Conservation (phyloP, 2,888 invertebrate species). For the Adineta ricciae region DNA sequence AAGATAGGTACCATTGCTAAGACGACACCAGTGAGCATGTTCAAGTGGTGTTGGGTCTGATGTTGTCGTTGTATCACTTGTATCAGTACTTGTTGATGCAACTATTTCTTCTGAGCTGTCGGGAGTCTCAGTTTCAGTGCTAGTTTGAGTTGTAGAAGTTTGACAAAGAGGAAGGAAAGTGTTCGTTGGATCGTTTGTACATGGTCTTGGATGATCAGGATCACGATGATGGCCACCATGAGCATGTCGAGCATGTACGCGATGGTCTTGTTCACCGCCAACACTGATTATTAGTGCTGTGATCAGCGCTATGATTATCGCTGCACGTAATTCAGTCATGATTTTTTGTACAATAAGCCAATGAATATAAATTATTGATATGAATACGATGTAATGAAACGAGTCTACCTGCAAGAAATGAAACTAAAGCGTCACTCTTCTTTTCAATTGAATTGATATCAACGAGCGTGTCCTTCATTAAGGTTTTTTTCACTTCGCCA, state of each 20-base stretch:
- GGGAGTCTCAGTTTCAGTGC: no score
- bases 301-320: background rate
- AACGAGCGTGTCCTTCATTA: background rate
- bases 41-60: background rate
- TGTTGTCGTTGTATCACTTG: no score
- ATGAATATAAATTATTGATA: background rate
- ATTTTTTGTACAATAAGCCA: background rate
- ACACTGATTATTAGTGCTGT: background rate
- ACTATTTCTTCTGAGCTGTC: no score
- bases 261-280: background rate
- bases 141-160: no score
- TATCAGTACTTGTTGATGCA: no score
- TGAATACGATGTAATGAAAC: background rate
- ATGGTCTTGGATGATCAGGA: no score
- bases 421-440: background rate
- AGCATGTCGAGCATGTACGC: no score
- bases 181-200: no score
- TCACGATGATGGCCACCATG: no score
- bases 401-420: background rate
- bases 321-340: background rate
- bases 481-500: background rate
- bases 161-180: no score
- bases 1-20: background rate
- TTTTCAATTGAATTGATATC: background rate
- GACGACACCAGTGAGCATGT: constrained; percentile 2